Conservation (phyloP, 1,140 invertebrate genomes). For the Heliconius melpomene region DNA sequence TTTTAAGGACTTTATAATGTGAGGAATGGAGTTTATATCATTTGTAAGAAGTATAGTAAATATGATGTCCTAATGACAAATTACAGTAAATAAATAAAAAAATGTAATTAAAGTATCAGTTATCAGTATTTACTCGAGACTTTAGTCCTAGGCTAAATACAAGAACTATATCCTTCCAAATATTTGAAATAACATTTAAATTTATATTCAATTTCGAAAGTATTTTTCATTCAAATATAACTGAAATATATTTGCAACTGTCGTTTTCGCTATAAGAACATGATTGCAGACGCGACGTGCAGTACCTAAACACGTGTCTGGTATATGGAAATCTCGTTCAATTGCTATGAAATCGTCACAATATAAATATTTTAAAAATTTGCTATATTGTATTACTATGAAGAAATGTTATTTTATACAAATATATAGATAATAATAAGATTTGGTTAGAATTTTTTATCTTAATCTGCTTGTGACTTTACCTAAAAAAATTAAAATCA, state of each 20-base stretch:
- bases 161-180: background rate
- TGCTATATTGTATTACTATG: background rate
- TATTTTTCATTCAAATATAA: background rate
- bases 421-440: too few species aligned
- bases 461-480: too few species aligned
- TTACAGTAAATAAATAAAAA: too few species aligned
- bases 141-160: background rate
- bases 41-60: too few species aligned
- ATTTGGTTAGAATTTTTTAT: too few species aligned
- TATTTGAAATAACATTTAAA: background rate
- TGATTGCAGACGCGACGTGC: constrained; percentile 11
- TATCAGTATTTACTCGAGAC: too few species aligned
- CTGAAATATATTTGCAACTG: constrained; percentile 17
- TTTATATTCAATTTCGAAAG: background rate
- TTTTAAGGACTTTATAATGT: too few species aligned
- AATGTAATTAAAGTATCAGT: too few species aligned
- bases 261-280: constrained; percentile 12
- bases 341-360: constrained; percentile 14
- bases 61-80: too few species aligned
- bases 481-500: too few species aligned
- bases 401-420: too few species aligned
- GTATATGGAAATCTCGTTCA: constrained; percentile 16
- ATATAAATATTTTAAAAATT: constrained; percentile 17
- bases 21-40: too few species aligned
- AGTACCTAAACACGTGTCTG: constrained; percentile 2